Conservation (phyloP, 64 coral and sea anemone genomes). For the Montipora foliosa region DNA sequence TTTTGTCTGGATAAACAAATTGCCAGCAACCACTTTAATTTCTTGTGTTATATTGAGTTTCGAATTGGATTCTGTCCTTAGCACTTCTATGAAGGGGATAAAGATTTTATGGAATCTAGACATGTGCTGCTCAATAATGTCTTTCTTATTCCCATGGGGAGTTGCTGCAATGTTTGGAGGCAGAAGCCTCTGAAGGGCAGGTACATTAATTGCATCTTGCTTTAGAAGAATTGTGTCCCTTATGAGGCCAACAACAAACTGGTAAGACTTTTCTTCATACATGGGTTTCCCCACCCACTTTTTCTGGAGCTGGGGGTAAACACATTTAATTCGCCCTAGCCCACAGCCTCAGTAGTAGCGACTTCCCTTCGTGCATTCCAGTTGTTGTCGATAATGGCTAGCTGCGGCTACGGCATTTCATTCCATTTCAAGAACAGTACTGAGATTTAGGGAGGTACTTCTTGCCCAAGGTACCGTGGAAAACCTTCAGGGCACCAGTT, state of each 20-base stretch:
- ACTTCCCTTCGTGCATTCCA: slow-evolving; percentile 30
- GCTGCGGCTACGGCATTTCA: slow-evolving; percentile 30
- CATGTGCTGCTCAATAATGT: neutral
- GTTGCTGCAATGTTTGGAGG: neutral
- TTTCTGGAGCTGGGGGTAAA: slow-evolving; percentile 42
- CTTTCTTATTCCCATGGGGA: neutral
- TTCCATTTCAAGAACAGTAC: slow-evolving; percentile 48
- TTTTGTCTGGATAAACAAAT: neutral
- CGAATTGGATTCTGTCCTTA: neutral
- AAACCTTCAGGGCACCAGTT: slow-evolving; percentile 55
- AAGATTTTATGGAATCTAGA: neutral
- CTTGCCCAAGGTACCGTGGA: slow-evolving; percentile 43
- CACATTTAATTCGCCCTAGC: neutral
- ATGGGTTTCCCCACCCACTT: slow-evolving; percentile 38
- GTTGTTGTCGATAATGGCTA: slow-evolving; percentile 40
- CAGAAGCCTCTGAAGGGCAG: neutral
- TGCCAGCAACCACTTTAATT: neutral
- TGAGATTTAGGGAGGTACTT: slow-evolving; percentile 53
- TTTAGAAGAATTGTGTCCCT: neutral
- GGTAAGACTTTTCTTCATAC: slow-evolving; percentile 42
- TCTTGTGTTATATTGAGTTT: slow-evolving; percentile 1
- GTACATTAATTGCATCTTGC: neutral
- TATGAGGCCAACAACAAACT: neutral
- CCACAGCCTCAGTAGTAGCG: slow-evolving; percentile 8
- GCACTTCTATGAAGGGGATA: neutral